Conservation (phyloP, 2,888 invertebrate species). For the Microctonus hyperodae region DNA sequence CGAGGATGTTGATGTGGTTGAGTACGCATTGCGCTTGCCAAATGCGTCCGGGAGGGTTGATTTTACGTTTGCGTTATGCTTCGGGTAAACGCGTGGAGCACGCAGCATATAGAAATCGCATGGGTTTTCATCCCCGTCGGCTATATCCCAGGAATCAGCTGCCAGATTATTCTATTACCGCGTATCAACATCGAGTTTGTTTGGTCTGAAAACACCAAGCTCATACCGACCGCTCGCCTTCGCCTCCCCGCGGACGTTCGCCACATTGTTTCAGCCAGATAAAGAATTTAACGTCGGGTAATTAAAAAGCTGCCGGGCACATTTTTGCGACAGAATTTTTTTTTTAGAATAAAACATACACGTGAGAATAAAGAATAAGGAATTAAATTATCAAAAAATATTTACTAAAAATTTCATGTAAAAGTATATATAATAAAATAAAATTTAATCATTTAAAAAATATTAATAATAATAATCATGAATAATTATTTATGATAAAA, state of each 20-base stretch:
- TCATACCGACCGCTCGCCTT: slow-evolving; percentile 40
- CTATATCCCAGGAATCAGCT: slow-evolving; percentile 64
- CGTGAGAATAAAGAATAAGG: neutral
- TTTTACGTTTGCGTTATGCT: slow-evolving; percentile 44
- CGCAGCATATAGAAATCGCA: slow-evolving; percentile 50
- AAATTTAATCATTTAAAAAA: no score
- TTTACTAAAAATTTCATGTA: neutral
- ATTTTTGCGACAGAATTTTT: slow-evolving; percentile 26
- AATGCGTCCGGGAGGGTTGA: slow-evolving; percentile 46
- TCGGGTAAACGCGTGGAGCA: slow-evolving; percentile 28
- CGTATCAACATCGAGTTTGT: slow-evolving; percentile 74
- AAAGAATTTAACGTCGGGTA: slow-evolving; percentile 73
- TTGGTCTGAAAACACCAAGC: slow-evolving; percentile 71
- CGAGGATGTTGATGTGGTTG: neutral
- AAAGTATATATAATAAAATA: no score
- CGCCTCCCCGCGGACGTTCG: slow-evolving; percentile 42
- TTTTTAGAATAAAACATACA: neutral
- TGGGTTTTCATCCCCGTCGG: slow-evolving; percentile 60
- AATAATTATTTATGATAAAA: no score
- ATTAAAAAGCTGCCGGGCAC: slow-evolving; percentile 64
- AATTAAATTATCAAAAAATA: neutral
- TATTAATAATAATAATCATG: no score
- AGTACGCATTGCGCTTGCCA: slow-evolving; percentile 16
- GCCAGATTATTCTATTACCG: slow-evolving; percentile 76
- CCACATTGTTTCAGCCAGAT: slow-evolving; percentile 71